These are phyloP conservation scores for Zapornia atra DNA, from an alignment of 2,113 vertebrate species.

Conservation along the genomic window DNA sequence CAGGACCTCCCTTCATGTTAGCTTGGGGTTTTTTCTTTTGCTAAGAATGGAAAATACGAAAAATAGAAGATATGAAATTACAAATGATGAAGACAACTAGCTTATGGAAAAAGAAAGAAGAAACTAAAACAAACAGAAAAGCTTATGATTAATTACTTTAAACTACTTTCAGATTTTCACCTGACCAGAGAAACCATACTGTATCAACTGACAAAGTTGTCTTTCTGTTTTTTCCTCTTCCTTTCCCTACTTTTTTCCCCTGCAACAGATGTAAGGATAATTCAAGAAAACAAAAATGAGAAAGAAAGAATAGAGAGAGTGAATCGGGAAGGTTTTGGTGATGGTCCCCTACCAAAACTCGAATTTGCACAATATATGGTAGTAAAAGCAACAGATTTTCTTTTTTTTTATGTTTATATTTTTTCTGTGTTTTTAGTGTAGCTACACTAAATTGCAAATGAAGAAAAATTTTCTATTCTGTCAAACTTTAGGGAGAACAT, in stretches of 20 bases:
- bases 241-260: neutral
- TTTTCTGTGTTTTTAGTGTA: neutral
- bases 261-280: constrained; percentile 78
- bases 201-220: neutral
- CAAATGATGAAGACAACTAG: neutral
- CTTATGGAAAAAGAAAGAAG: neutral
- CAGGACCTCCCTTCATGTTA: neutral
- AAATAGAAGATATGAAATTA: neutral
- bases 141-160: neutral
- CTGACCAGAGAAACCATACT: neutral
- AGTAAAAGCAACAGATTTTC: neutral
- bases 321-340: constrained; percentile 83
- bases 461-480: neutral
- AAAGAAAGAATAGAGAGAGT: constrained; percentile 76
- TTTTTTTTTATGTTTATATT: no score
- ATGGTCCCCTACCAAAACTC: constrained; percentile 80
- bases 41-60: neutral
- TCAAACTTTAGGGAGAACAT: neutral
- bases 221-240: neutral
- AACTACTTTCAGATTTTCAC: neutral
- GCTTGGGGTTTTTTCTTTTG: neutral
- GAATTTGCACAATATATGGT: constrained; percentile 90
- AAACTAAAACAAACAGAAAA: neutral
- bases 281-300: constrained; percentile 79
- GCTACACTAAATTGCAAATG: neutral